Conservation (phyloP, 2,888 invertebrate species). For the Nudaria mundana region DNA sequence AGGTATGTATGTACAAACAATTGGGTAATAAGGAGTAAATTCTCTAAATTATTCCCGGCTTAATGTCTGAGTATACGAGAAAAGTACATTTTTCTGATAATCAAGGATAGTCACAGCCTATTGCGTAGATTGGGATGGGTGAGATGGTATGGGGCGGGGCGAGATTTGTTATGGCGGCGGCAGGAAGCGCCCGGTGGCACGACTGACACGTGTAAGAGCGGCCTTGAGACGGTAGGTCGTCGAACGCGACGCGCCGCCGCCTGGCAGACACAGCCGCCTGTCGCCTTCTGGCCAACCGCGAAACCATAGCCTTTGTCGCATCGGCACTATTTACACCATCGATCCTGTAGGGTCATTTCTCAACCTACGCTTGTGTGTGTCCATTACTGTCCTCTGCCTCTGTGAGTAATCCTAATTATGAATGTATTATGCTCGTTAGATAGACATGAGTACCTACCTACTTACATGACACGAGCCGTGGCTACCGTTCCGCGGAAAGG, state of each 20-base stretch:
- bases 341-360: background rate
- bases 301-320: constrained; percentile 52
- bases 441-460: too few species aligned
- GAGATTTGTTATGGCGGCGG: constrained; percentile 76
- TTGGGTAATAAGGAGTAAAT: background rate
- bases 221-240: constrained; percentile 76
- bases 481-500: constrained; percentile 35
- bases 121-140: constrained; percentile 34
- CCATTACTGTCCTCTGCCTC: constrained; percentile 6
- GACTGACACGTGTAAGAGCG: constrained; percentile 74
- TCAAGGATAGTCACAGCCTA: constrained; percentile 18
- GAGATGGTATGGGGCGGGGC: constrained; percentile 55
- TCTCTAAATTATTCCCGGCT: background rate
- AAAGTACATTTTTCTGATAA: constrained; percentile 27
- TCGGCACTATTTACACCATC: constrained; percentile 32
- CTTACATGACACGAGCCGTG: constrained; percentile 18
- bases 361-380: constrained; percentile 6
- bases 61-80: constrained; percentile 1
- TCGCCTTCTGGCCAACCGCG: constrained; percentile 50
- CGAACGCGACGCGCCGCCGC: constrained; percentile 62
- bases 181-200: constrained; percentile 73
- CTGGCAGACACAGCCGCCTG: constrained; percentile 50
- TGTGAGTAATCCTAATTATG: constrained; percentile 15
- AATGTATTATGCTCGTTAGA: constrained; percentile 9
- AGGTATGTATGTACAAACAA: too few species aligned